These are phyloP conservation scores for Prietella phreatophila DNA, from an alignment of 2,113 vertebrate species.

Conservation along the genomic window DNA sequence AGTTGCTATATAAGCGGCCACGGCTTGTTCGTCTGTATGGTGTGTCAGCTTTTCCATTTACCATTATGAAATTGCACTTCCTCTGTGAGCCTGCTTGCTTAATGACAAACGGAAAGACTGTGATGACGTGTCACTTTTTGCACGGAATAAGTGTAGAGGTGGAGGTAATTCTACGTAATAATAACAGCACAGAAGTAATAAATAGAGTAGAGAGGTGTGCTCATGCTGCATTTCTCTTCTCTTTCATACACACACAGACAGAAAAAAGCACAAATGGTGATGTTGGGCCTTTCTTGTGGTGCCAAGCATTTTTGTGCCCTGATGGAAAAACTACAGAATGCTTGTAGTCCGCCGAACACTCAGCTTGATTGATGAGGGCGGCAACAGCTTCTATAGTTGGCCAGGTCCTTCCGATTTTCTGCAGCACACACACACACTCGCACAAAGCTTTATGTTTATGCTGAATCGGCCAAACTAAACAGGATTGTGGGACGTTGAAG, in stretches of 20 bases:
- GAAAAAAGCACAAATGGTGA: not conserved
- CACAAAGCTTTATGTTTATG: not conserved
- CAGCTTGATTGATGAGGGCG: slow-evolving; percentile 40
- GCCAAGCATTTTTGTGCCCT: slow-evolving; percentile 32
- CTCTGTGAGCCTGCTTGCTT: not conserved
- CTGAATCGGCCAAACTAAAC: slow-evolving; percentile 33
- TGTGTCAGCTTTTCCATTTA: slow-evolving; percentile 2
- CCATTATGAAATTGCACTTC: not conserved
- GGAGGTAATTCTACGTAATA: not conserved
- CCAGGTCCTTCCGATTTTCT: slow-evolving; percentile 26
- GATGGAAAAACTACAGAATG: slow-evolving; percentile 37
- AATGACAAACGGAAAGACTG: not conserved
- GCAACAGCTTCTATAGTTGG: slow-evolving; percentile 43
- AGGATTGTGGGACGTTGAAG: not conserved
- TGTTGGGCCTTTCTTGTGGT: slow-evolving; percentile 13
- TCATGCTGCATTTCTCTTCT: not conserved
- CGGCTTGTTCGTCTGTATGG: not conserved
- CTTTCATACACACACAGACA: not conserved
- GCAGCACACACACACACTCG: not conserved
- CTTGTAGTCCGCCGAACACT: slow-evolving; percentile 22
- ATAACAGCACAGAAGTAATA: not conserved
- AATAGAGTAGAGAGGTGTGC: not conserved
- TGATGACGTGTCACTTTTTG: not conserved
- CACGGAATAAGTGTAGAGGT: not conserved
- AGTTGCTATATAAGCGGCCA: not conserved